Evolutionary conservation across 2,888 invertebrate species (phyloP), one percentile per base, ranked within the genome.

Genomic region (Drosophila flavopinicola): DNA sequence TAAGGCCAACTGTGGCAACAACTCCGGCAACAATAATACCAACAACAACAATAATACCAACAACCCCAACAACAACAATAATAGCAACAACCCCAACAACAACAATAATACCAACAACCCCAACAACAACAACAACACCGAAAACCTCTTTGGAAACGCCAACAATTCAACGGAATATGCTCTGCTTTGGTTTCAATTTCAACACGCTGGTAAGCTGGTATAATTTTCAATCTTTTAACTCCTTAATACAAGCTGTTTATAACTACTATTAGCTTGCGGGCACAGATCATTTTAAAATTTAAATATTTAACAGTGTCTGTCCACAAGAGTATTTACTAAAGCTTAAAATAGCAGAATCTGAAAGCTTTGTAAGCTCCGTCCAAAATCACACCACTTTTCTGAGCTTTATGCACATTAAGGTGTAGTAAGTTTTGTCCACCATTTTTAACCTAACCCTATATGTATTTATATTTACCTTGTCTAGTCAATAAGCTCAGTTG

Each of bases 181-280:
- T 23, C 2, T 57, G 38, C 37, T 75, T 49, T 51, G 84, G 76
- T 9, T 77, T 75, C 42, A 84, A 79, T 11, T 90, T 78, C 45
- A 87, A 86, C 48, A 80, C 71, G 15, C 85, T 89, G 88, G 90
- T 90, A 83, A 89, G 90, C 65, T 73, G n/a, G n/a, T 61, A 5
- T 32, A 20, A 6, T 20, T 20, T n/a, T 37, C 6, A 6, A 37
- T 24, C 10, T 1, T 29, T 15, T 6, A 6, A 25, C 17, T 11
- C 3, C n/a, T n/a, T n/a, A n/a, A n/a, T n/a, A n/a, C n/a, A n/a
- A n/a, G n/a, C n/a, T n/a, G n/a, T n/a, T n/a, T n/a, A n/a, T n/a
- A n/a, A 42, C 24, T 24, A 20, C 30, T 6, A 13, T 9, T 13
- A 41, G 59, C 45, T 38, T 66, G 61, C 51, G 66, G 45, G 41